Conservation (phyloP, 2,113 vertebrate species). For the Gallinago media region DNA sequence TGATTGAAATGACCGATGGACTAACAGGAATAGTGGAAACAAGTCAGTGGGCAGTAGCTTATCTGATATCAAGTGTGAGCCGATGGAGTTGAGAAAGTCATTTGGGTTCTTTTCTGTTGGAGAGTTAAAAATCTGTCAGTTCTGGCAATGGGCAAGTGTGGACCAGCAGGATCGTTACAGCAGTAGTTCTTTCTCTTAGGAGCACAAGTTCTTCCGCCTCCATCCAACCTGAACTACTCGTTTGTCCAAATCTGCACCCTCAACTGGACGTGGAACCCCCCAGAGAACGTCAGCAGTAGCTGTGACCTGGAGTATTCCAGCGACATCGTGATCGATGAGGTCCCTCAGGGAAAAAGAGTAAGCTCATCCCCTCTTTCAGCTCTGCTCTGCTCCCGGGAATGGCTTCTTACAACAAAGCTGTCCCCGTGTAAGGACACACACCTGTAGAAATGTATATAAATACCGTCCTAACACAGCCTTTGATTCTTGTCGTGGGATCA, state of each 20-base stretch:
- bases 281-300: not conserved
- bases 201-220: not conserved
- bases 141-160: not conserved
- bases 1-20: not conserved
- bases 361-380: not conserved
- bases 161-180: not conserved
- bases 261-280: slow-evolving; percentile 35
- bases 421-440: no score
- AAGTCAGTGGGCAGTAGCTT: not conserved
- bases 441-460: not conserved
- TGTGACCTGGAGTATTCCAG: slow-evolving; percentile 44
- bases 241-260: slow-evolving; percentile 42
- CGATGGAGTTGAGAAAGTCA: not conserved
- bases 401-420: not conserved
- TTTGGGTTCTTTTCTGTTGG: not conserved
- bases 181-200: not conserved
- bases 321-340: not conserved
- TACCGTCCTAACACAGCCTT: not conserved
- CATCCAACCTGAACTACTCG: slow-evolving; percentile 19
- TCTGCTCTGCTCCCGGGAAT: not conserved
- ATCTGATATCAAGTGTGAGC: not conserved
- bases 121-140: not conserved
- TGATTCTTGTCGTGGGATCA: not conserved
- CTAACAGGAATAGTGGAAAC: not conserved
- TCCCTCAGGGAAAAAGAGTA: not conserved